These are phyloP conservation scores for Cephus pygmeus DNA, from an alignment of 2,888 invertebrate species.

Conservation along the genomic window DNA sequence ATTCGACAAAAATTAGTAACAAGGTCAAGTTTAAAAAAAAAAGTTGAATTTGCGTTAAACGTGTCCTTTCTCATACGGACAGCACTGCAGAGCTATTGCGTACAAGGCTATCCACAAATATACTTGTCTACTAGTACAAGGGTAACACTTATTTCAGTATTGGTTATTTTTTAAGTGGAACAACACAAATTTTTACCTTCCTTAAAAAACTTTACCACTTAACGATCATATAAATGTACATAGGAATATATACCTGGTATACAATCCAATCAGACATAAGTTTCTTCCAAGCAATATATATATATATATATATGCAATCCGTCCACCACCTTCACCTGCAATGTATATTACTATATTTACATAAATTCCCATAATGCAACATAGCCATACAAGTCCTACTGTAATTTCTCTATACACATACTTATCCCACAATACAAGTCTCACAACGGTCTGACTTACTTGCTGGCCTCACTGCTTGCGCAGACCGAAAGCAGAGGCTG, in stretches of 20 bases:
- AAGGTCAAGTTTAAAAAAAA: neutral
- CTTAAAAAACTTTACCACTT: neutral
- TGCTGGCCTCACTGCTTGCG: neutral
- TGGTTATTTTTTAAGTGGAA: neutral
- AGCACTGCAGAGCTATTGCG: neutral
- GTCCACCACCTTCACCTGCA: too few species aligned
- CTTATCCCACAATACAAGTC: neutral
- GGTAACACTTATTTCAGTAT: neutral
- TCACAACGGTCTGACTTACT: neutral
- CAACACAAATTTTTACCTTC: neutral
- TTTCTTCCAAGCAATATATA: neutral
- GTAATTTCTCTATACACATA: neutral
- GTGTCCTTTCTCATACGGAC: neutral
- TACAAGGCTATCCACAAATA: neutral
- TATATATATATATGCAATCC: too few species aligned
- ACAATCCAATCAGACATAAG: neutral
- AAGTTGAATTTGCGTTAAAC: neutral
- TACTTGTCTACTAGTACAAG: neutral
- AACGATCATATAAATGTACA: too few species aligned
- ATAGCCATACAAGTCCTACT: neutral
- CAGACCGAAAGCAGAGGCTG: conserved; percentile 9
- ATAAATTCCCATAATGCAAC: too few species aligned
- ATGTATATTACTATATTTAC: too few species aligned
- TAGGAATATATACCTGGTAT: neutral
- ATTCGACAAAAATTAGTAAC: neutral